Base-by-base conservation (phyloP, 2,888 invertebrate species). In the Mythimna albipuncta region DNA sequence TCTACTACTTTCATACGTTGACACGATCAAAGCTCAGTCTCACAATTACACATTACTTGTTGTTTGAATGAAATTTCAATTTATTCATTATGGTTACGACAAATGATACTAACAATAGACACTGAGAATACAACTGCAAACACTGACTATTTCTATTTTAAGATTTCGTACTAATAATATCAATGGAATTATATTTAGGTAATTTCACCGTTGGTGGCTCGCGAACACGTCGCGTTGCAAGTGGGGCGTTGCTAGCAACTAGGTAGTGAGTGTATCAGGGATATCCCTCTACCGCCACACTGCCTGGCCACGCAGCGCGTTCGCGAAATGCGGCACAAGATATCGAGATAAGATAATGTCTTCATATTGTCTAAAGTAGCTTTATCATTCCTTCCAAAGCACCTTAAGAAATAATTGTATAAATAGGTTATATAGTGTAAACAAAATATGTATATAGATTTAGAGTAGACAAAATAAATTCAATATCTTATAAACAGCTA, bases 401-500 rank as follows among this genome's bases (percentile, higher is more conserved):
- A 90, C 89, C 90, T 83, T 87, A 88, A 52, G 66, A 87, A 85
- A 85, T 84, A 85, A 82, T 80, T 72, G 74, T 81, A 77, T 75
- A 77, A 73, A 77, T 77, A 79, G 69, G 32, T 59, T 64, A 77
- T 63, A 69, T 58, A 82, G 84, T 77, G 82, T 83, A 80, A 82
- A 87, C 84, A 83, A 69, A 82, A 78, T 74, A 85, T 79, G 77
- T 83, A 85, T 77, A 78, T 83, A 84, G 71, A 86, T 84, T 85
- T 80, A 82, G 70, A 69, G 70, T 75, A 77, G 82, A 87, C 83
- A 90, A 91, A 91, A 91, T 89, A 89, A 88, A 82, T 88, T 82
- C 83, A 85, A 88, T 83, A 84, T 87, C 88, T 89, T 89, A 89
- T 87, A 89, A 88, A 86, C 79, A 89, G 83, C 90, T 93, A 93